A percentile compares a stretch with the other conserved stretches of the same genome.
These are phyloP conservation scores for Parnassius glacialis DNA, from an alignment of 2,888 invertebrate genomes.

Conservation along the genomic window DNA sequence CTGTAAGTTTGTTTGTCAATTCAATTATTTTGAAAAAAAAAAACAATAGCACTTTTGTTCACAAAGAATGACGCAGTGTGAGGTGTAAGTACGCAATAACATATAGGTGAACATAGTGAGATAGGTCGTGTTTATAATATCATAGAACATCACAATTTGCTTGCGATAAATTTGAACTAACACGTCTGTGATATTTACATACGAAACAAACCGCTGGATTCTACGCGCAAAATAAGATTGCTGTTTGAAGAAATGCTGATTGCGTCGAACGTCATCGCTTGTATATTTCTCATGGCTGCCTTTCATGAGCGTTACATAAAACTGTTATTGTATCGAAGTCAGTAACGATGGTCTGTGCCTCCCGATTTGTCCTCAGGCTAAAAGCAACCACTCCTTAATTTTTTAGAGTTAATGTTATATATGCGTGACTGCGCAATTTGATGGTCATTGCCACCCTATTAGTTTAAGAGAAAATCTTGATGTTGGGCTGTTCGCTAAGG, in stretches of 20 bases:
- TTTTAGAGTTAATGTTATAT: neutral
- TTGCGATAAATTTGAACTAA: neutral
- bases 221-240: slow-evolving; percentile 4
- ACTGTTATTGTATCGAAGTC: slow-evolving; percentile 23
- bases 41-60: too few species aligned
- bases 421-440: too few species aligned
- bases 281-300: slow-evolving; percentile 24
- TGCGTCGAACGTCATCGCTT: slow-evolving; percentile 9
- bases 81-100: too few species aligned
- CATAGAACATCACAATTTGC: too few species aligned
- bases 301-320: slow-evolving; percentile 27
- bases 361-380: slow-evolving; percentile 23
- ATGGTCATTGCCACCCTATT: too few species aligned
- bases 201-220: neutral
- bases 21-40: too few species aligned
- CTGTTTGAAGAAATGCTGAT: slow-evolving; percentile 7
- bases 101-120: too few species aligned
- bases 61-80: too few species aligned
- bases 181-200: neutral
- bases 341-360: slow-evolving; percentile 17
- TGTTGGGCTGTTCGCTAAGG: too few species aligned
- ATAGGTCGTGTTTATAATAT: too few species aligned
- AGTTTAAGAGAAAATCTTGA: too few species aligned
- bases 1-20: too few species aligned
- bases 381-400: slow-evolving; percentile 3